Base-by-base conservation (phyloP, 35 echinoderm and acorn worm genomes). In the Anneissia japonica region DNA sequence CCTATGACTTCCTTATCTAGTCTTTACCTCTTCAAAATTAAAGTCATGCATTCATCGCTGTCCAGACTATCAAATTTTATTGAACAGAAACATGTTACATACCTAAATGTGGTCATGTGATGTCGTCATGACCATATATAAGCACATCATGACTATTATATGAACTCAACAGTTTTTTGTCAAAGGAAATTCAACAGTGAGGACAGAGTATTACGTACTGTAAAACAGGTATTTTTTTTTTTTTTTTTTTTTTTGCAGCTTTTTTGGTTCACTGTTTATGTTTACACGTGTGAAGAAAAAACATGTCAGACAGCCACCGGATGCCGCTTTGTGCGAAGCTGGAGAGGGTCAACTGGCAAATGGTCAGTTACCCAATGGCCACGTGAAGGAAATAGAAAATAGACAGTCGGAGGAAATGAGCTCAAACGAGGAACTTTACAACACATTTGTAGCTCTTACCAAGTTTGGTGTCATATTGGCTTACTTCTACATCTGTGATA, bases 401-500 rank as follows among this genome's bases (percentile, higher is more conserved):
- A 64, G 51, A 64, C 51, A 1, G 26, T 26, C 51, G 21, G 21
- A 64, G 7, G 51, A 16, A 16, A 16, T 64, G 21, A 64, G 21
- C 26, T 9, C 7, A 19, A 26, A 64, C 26, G 51, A 64, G 26
- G 51, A 64, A 26, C 21, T 64, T 19, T 64, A 64, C 21, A 64
- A 90, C 23, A 26, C 79, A 12, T 64, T 31, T n/a, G 77, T 73
- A 74, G 38, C 34, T 51, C 75, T 97, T 9, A 88, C 91, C 10
- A 93, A 90, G 74, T 97, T 93, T 88, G 95, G 95, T 51, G 12
- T 97, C 28, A 90, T 93, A 39, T 87, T 97, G 87, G 23, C 77
- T 17, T 97, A 97, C 35, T 90, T 97, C 55, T 93, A 93, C 34
- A 74, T 97, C 2, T 90, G 88, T 93, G 94, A 97, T 73, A 93